Evolutionary conservation across 2,113 vertebrate species (phyloP).

Genomic region (Ibidorhyncha struthersii): DNA sequence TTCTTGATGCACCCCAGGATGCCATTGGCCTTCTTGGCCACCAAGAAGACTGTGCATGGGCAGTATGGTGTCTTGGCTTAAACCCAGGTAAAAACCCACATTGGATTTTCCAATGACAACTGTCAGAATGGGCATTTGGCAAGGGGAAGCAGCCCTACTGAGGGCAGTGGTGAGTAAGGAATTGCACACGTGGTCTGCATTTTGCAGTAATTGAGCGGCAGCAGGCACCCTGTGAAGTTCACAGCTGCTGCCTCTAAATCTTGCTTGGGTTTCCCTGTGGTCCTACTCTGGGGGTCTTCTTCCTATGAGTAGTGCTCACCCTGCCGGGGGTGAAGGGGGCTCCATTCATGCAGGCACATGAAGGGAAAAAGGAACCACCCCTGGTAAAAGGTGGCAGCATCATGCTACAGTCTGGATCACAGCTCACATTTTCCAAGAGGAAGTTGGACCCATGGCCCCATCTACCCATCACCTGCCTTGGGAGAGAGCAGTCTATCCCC

Average conservation of each 20-base stretch:
- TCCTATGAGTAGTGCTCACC: neutral
- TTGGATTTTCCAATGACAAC: neutral
- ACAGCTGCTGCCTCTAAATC: neutral
- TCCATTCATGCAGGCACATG: fast-evolving
- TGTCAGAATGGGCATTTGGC: neutral
- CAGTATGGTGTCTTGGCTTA: neutral
- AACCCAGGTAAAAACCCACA: neutral
- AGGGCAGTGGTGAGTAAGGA: neutral
- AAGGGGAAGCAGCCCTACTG: neutral
- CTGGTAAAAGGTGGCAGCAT: neutral
- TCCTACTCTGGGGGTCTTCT: neutral
- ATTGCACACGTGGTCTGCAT: neutral
- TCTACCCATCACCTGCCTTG: neutral
- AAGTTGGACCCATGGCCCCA: too few species aligned
- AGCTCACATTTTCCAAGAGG: neutral
- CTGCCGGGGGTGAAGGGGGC: fast-evolving
- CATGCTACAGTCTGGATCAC: neutral
- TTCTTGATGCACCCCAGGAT: too few species aligned
- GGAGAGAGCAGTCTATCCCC: neutral
- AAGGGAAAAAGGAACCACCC: neutral
- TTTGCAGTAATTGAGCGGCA: neutral
- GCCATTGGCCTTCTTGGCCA: too few species aligned
- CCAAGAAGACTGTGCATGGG: neutral
- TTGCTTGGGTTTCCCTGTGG: neutral
- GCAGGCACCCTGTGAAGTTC: neutral